Evolutionary conservation across 2,888 invertebrate genomes (phyloP).

Genomic region (Crematogaster levior): DNA sequence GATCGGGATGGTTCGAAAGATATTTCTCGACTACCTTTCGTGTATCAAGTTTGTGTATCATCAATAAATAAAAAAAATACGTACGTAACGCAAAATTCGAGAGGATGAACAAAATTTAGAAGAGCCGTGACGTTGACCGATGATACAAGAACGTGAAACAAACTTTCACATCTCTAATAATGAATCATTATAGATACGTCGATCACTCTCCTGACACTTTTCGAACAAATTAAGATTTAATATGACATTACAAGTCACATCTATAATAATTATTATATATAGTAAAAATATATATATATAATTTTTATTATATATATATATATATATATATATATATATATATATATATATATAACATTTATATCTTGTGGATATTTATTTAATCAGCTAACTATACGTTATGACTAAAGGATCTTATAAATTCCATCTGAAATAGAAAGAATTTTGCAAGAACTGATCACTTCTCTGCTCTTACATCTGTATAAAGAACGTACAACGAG

Average conservation of each 20-base stretch:
- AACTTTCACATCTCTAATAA: conserved; percentile 15
- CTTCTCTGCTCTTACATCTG: not conserved
- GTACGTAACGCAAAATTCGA: not conserved
- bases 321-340: not conserved
- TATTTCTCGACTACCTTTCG: not conserved
- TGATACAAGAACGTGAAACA: conserved; percentile 31
- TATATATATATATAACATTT: not conserved
- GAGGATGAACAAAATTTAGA: conserved; percentile 22
- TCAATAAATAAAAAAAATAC: not conserved
- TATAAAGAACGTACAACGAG: not conserved
- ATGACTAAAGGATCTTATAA: not conserved
- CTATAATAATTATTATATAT: not conserved
- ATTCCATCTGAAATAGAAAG: not conserved
- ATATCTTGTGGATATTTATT: not conserved
- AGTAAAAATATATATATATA: not conserved
- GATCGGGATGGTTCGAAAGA: not conserved
- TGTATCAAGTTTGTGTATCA: not conserved
- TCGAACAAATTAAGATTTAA: conserved; percentile 13
- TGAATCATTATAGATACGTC: conserved; percentile 23
- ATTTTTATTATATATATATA: not conserved
- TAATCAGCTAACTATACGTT: not conserved
- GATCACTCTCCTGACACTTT: conserved; percentile 16
- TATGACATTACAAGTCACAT: not conserved
- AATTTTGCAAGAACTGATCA: not conserved
- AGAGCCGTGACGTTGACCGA: conserved; percentile 38